Evolutionary conservation across 1,140 invertebrate genomes (phyloP), one percentile per base, ranked within the genome.

Genomic region (Maniola jurtina): DNA sequence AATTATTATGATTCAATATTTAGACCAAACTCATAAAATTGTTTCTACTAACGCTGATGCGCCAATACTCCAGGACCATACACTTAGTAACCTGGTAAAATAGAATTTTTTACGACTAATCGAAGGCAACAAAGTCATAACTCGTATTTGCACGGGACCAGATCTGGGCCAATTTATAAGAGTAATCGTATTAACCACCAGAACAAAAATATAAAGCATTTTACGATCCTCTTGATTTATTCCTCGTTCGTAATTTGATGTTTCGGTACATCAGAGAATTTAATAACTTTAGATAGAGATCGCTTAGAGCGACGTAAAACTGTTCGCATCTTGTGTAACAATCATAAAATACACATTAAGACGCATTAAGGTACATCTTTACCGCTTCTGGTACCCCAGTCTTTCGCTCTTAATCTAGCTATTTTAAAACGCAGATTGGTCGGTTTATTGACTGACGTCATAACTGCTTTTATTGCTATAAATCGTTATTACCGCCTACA

Each of bases 311-410:
- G 75, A 79, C 81, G 85, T 83, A 80, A 82, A 87, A 88, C 83
- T 83, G 85, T 76, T 75, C 72, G 77, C 80, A 70, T 84, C 80
- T 88, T 86, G 83, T 86, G 84, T 84, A 89, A 88, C 83, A 79
- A 83, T 86, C 88, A 83, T 90, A 90, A 90, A 90, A 89, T 88
- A 83, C 80, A 81, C 88, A 89, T 89, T 90, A 90, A 89, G 86
- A 77, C 75, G 86, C 88, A 89, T 90, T 89, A 90, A 84, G 75
- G 81, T 71, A 71, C 69, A 72, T 72, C 73, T 77, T 76, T 73
- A 79, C 79, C 56, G 75, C 76, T 76, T 72, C 70, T 64, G 69
- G 71, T 75, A 69, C 73, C 77, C 73, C 66, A 82, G 73, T 86
- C 79, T 87, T 84, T 80, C 79, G 83, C 79, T 85, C 80, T 81